Percentiles rank a stretch among this genome's conserved stretches.
Conservation (phyloP, 2,888 invertebrate species). For the Lithophane semibrunnea region DNA sequence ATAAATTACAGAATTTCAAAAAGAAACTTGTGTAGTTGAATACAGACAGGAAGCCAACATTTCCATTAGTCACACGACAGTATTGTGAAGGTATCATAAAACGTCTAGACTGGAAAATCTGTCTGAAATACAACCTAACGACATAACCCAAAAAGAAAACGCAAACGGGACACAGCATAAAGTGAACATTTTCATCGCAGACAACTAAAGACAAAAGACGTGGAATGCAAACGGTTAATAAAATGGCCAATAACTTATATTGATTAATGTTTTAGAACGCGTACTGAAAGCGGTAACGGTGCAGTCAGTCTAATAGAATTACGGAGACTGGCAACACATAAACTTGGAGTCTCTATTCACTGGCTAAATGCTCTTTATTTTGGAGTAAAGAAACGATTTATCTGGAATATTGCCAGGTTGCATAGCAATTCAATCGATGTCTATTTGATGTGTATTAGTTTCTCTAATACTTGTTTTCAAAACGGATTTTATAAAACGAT, state of each 20-base stretch:
- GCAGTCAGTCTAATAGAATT: slow-evolving; percentile 11
- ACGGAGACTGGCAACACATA: slow-evolving; percentile 25
- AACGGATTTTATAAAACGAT: slow-evolving; percentile 7
- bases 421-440: neutral
- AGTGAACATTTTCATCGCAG: slow-evolving; percentile 20
- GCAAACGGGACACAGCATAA: slow-evolving; percentile 29
- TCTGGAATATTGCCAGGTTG: neutral
- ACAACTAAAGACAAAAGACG: slow-evolving; percentile 35
- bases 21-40: neutral
- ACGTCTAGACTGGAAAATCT: slow-evolving; percentile 3
- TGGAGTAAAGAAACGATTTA: slow-evolving; percentile 1
- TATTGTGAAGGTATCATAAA: neutral
- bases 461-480: neutral
- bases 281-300: slow-evolving; percentile 50
- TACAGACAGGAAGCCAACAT: neutral
- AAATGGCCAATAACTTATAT: slow-evolving; percentile 42
- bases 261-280: slow-evolving; percentile 49
- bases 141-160: slow-evolving; percentile 13
- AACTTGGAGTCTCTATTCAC: slow-evolving; percentile 26
- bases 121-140: neutral
- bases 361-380: slow-evolving; percentile 11
- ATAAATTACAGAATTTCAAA: neutral
- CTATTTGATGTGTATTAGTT: neutral
- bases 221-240: slow-evolving; percentile 42
- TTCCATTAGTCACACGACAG: neutral